Evolutionary conservation across 2,113 vertebrate species (phyloP).

Genomic region (Periophthalmus modestus): DNA sequence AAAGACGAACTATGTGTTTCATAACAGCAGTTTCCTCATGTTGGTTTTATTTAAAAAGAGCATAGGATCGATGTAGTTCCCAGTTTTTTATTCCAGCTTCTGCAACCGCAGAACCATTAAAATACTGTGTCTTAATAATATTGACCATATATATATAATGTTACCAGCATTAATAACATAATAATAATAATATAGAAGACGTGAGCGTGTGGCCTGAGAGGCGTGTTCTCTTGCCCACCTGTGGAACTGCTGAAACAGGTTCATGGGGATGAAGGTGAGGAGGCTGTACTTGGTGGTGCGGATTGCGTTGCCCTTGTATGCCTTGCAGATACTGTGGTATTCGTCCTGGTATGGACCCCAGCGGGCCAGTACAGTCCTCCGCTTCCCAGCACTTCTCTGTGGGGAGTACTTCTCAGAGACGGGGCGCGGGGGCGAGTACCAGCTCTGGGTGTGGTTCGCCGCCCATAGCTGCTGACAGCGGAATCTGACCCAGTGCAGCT

Average conservation of each 20-base stretch:
- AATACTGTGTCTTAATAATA: too few relatives aligned
- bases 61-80: not conserved
- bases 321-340: conserved; percentile 77
- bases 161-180: too few relatives aligned
- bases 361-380: conserved; percentile 82
- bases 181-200: not conserved
- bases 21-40: not conserved
- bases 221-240: conserved; percentile 73
- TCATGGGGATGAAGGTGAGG: conserved; percentile 91
- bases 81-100: not conserved
- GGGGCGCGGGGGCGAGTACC: conserved; percentile 53
- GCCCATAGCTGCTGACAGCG: conserved; percentile 73
- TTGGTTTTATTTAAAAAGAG: not conserved
- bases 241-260: conserved; percentile 97
- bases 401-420: conserved; percentile 46
- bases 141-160: too few relatives aligned
- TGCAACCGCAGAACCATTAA: not conserved
- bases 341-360: conserved; percentile 80
- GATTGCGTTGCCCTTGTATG: conserved; percentile 87
- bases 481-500: conserved; percentile 77
- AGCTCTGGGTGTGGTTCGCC: conserved; percentile 42
- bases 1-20: not conserved
- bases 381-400: conserved; percentile 65
- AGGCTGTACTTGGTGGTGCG: conserved; percentile 93
- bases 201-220: not conserved